These are phyloP conservation scores for Drosophila lini DNA, from an alignment of 1,140 invertebrate species.

Conservation along the genomic window DNA sequence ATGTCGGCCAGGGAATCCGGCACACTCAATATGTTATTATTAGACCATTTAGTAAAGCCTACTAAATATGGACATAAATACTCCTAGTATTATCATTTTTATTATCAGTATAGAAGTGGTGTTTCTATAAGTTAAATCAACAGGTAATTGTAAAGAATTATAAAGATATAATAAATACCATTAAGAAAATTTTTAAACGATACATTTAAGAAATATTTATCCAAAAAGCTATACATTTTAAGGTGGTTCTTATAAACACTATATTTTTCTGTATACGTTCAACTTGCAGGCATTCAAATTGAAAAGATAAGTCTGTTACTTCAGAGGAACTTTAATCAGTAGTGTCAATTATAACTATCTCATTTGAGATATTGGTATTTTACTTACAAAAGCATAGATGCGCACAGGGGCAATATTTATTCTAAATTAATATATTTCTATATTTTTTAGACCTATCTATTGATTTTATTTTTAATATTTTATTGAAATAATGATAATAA, in stretches of 20 bases:
- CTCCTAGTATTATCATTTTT: neutral
- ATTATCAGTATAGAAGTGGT: neutral
- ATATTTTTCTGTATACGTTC: no score
- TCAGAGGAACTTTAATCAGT: neutral
- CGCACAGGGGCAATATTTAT: neutral
- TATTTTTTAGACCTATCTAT: neutral
- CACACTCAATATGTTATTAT: conserved; percentile 3
- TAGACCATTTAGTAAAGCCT: conserved; percentile 9
- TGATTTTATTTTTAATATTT: neutral
- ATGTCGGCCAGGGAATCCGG: neutral
- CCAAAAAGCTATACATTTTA: no score
- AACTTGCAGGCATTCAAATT: neutral
- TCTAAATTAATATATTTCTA: neutral
- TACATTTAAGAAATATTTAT: neutral
- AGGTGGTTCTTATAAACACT: no score
- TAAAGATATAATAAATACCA: neutral
- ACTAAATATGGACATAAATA: conserved; percentile 9
- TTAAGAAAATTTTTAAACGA: neutral
- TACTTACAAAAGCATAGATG: neutral
- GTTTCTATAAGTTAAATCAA: neutral
- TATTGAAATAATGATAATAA: no score
- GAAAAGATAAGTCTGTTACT: neutral
- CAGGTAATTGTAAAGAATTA: neutral
- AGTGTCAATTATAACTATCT: neutral
- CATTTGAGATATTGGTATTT: neutral